These are phyloP conservation scores for Numenius arquata DNA, from an alignment of 2,113 vertebrate species.

Conservation along the genomic window DNA sequence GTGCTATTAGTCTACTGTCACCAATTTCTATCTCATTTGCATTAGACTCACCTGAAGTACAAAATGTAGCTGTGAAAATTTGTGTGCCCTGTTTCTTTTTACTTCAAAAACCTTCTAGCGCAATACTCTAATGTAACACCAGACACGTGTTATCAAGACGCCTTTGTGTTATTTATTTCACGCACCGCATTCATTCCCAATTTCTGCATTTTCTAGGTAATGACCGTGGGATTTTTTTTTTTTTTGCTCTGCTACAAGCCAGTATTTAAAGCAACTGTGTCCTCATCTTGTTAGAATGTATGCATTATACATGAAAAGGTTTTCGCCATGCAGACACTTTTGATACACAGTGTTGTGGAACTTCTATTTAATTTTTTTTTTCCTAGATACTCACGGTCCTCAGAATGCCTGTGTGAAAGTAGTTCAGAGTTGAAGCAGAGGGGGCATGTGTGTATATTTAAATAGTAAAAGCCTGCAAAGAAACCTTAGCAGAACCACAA, in stretches of 20 bases:
- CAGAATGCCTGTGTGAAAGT: too few relatives aligned
- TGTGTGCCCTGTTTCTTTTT: background rate
- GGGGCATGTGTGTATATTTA: fast-evolving
- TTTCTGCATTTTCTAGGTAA: background rate
- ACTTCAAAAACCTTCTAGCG: background rate
- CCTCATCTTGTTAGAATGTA: background rate
- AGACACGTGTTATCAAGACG: background rate
- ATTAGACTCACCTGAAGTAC: background rate
- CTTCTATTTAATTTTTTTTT: background rate
- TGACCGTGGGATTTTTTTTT: background rate
- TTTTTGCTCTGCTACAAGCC: background rate
- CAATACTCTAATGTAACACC: background rate
- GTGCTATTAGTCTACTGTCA: background rate
- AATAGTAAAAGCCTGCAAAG: background rate
- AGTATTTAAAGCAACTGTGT: background rate
- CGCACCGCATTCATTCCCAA: background rate
- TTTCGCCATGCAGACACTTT: background rate
- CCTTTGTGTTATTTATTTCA: background rate
- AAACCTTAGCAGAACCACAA: background rate
- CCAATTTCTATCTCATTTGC: background rate
- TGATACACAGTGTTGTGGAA: background rate
- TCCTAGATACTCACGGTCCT: background rate
- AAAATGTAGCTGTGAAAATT: background rate
- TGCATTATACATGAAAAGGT: background rate
- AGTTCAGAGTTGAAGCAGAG: background rate